Evolutionary conservation across 1,140 invertebrate genomes (phyloP).

Genomic region (Diabrotica undecimpunctata): DNA sequence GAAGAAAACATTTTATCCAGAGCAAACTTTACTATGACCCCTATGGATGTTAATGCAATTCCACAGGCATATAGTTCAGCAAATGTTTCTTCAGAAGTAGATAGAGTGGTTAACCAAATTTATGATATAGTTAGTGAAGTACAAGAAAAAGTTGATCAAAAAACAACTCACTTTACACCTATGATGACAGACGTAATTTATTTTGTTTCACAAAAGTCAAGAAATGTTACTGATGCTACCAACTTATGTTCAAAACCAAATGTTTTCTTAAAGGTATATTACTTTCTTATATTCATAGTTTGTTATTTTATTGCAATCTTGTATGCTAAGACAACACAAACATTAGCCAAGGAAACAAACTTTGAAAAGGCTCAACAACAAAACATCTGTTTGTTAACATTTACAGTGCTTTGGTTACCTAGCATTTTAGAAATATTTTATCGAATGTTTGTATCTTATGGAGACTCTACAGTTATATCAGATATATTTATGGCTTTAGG

Average conservation of each 20-base stretch:
- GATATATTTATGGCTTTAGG: slow-evolving; percentile 29
- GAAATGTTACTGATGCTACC: slow-evolving; percentile 11
- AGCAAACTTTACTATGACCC: slow-evolving; percentile 13
- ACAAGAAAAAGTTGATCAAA: slow-evolving; percentile 12
- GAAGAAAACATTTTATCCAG: not conserved
- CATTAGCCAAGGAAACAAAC: slow-evolving; percentile 6
- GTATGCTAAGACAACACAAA: slow-evolving; percentile 18
- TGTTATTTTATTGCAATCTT: slow-evolving; percentile 22
- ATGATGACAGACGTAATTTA: slow-evolving; percentile 13
- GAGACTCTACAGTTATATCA: slow-evolving; percentile 19
- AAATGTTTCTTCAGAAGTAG: slow-evolving; percentile 25
- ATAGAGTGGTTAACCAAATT: slow-evolving; percentile 25
- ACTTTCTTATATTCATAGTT: slow-evolving; percentile 23
- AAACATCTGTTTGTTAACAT: slow-evolving; percentile 19
- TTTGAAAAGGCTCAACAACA: slow-evolving; percentile 16
- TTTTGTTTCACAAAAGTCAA: slow-evolving; percentile 14
- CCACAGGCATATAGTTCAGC: slow-evolving; percentile 20
- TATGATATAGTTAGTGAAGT: slow-evolving; percentile 27
- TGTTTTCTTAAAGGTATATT: slow-evolving; percentile 19
- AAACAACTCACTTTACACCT: slow-evolving; percentile 13
- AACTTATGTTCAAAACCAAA: slow-evolving; percentile 18
- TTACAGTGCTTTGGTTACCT: slow-evolving; percentile 25
- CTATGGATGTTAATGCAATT: slow-evolving; percentile 5
- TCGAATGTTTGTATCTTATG: slow-evolving; percentile 19
- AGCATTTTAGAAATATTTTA: slow-evolving; percentile 24